phyloP scores from a whole-genome alignment of 2,113 vertebrate species.

The Macquaria ambigua region DNA sequence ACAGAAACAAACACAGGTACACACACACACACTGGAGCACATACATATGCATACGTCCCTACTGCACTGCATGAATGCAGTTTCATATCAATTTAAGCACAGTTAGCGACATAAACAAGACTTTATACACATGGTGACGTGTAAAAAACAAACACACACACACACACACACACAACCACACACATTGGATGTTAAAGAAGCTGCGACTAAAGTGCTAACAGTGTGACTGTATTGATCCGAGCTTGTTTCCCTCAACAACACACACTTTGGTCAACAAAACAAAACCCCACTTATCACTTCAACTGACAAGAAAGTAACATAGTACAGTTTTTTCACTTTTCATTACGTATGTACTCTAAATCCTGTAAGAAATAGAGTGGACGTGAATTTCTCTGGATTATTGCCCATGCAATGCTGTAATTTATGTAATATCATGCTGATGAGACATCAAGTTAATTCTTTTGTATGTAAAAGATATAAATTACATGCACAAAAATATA shows the following conservation, averaged over 20 bases:
- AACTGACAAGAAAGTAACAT: conserved; percentile 36
- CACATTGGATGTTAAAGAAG: conserved; percentile 49
- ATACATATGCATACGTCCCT: conserved; percentile 40
- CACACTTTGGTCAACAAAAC: conserved; percentile 28
- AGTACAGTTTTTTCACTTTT: conserved; percentile 12
- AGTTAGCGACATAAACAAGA: conserved; percentile 42
- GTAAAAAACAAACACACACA: conserved; percentile 20
- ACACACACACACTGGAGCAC: conserved; percentile 7
- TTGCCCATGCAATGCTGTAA: not conserved
- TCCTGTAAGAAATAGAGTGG: not conserved
- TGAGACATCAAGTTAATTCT: not conserved
- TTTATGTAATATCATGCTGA: not conserved
- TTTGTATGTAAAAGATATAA: not conserved
- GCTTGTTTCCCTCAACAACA: conserved; percentile 53
- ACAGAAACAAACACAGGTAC: not conserved
- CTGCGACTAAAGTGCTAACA: conserved; percentile 51
- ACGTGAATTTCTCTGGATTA: not conserved
- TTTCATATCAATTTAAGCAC: conserved; percentile 45
- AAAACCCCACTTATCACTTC: conserved; percentile 53
- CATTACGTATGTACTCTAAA: not conserved
- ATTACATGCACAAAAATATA: not conserved
- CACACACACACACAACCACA: conserved; percentile 5
- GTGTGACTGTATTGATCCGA: conserved; percentile 61
- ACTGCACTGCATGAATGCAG: conserved; percentile 14
- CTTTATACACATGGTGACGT: conserved; percentile 23